Evolutionary conservation across 2,888 invertebrate species (phyloP), one percentile per base, ranked within the genome.

Genomic region (Psylliodes chrysocephalus): DNA sequence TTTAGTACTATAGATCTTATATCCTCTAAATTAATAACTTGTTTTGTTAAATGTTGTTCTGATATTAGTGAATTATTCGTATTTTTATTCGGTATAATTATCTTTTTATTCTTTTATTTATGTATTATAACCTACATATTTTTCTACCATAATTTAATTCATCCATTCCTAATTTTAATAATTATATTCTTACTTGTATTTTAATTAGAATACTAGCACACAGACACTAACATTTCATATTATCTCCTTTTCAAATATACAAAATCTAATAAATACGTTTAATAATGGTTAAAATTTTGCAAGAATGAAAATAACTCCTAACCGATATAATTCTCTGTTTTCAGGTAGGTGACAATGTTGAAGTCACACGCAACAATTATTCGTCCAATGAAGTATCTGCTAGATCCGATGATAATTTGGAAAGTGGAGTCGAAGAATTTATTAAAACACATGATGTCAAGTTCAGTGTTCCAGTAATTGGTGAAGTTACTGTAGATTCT

Each of bases 401-500:
- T 63, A 87, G 89, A 63, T 78, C 80, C 53, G 82, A 83, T 67
- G 85, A 85, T 22, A 86, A 86, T 71, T 86, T 93, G 79, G 84
- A 91, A 77, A 91, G 91, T 85, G 85, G 74, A 82, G 82, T 92
- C 42, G 90, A 91, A 79, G 86, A 85, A 78, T 93, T 89, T 81
- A 86, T 94, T 71, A 87, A 89, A 75, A 89, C 89, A 64, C 93
- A 93, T 78, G 93, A 93, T 80, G 90, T 92, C 52, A 90, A 90
- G 75, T 90, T 93, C 84, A 89, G 89, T 77, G 81, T 93, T 71
- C 93, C 93, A 14, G 80, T 89, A 67, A 88, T 87, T 52, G 91
- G 90, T 73, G 87, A 88, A 76, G 87, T 94, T 71, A 91, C 91
- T 67, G 87, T 94, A 63, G 92, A 91, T 80, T 90, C 93, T 8